Base-by-base conservation (phyloP, 2,797 vertebrate genomes). In the Xerus rutilus region DNA sequence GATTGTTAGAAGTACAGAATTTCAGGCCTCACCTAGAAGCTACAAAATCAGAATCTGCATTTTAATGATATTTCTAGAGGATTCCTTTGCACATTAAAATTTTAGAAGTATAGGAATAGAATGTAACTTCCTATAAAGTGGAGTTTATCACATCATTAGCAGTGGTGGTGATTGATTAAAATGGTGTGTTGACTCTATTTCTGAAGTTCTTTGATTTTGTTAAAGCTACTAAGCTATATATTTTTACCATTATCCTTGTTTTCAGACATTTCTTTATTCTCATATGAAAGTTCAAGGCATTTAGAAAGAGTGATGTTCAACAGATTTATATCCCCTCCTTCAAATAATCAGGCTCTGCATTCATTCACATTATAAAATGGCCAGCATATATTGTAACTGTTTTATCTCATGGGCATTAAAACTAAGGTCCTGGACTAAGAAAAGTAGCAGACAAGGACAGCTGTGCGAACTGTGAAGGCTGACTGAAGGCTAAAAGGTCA, bases 161-260 rank as follows among this genome's bases (percentile, higher is more conserved):
- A 84, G 54, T 91, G 76, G 91, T 64, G 4, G 43, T 96, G 78
- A 96, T 91, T 92, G 84, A 95, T 89, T 93, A 89, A 94, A 96
- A 95, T 67, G 83, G 47, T 89, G 18, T 89, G 86, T 62, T 79
- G 52, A 15, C 23, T 96, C 39, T 85, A 35, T 81, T 96, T 94
- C 35, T 95, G 81, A 83, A 94, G 76, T 69, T 78, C 23, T 92
- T 92, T 70, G 17, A 84, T 91, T 89, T 8, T 91, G 62, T 62
- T 87, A 90, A 2, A 72, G 17, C 28, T 89, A 35, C 2, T 21
- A 20, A 96, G n/a, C 28, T 89, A 89, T 52, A 25, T 30, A 72
- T 70, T 67, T 85, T 62, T 28, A 76, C 8, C 47, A 91, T 65
- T 76, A 81, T 69, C 8, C 5, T 93, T 90, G 79, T 43, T 92